Percentiles rank a stretch among this genome's conserved stretches.
phyloP scores from a whole-genome alignment of 2,113 vertebrate genomes.

The Serinus canaria region DNA sequence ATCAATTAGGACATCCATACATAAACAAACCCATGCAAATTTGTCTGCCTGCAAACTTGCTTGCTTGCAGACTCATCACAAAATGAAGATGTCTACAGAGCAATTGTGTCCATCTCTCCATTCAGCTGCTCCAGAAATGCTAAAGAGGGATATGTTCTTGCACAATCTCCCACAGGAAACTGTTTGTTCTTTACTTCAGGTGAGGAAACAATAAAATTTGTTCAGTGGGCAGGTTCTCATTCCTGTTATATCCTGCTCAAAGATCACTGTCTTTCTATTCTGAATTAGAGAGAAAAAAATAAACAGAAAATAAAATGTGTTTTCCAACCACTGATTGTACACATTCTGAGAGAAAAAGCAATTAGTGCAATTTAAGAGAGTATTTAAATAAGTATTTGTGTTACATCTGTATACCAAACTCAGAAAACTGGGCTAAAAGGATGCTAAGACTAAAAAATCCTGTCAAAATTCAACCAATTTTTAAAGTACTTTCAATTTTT shows the following conservation, averaged over 20 bases:
- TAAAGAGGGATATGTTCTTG: neutral
- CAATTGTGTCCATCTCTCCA: neutral
- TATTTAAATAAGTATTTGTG: neutral
- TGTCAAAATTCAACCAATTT: neutral
- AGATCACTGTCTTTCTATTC: neutral
- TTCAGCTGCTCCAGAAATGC: neutral
- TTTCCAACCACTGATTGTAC: neutral
- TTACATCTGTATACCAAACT: neutral
- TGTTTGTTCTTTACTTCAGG: neutral
- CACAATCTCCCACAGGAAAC: neutral
- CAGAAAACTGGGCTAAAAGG: neutral
- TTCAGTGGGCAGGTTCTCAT: neutral
- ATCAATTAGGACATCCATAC: neutral
- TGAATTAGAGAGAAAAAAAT: neutral
- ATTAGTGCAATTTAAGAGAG: neutral
- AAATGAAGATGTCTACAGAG: neutral
- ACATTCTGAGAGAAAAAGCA: neutral
- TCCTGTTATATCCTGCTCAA: neutral
- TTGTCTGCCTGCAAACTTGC: neutral
- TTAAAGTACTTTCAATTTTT: neutral
- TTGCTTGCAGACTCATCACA: neutral
- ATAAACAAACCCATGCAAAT: neutral
- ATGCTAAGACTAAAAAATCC: neutral
- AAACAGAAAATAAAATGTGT: neutral
- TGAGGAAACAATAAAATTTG: neutral